Evolutionary conservation across 2,888 invertebrate genomes (phyloP), one percentile per base, ranked within the genome.

Genomic region (Lycophotia porphyrea): DNA sequence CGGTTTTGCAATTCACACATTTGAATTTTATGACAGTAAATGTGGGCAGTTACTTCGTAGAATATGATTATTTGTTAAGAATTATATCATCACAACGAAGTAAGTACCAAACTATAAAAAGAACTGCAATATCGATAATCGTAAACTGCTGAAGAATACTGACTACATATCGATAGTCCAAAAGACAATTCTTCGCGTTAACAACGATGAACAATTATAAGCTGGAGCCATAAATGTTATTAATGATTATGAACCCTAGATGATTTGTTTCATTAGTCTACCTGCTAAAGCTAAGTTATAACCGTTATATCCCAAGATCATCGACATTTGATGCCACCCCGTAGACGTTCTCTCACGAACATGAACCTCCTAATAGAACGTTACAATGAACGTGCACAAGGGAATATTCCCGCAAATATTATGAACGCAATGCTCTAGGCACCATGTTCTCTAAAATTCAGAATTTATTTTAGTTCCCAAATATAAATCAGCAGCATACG

Each of bases 11-110:
- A 73, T 76, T 76, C 31, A 47, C 72, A 63, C 73, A 81, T 84
- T 85, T 81, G 76, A 81, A 85, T 85, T 76, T 85, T 81, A 85
- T 85, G 75, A 74, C 39, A 0, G 67, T 74, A 27, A 47, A 55
- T 76, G 63, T 27, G 27, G 39, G 64, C 27, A n/a, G 34, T 49
- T 70, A 60, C n/a, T 39, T n/a, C 15, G 8, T 52, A 18, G n/a
- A 27, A 74, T 34, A 15, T 21, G 36, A 27, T 31, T 36, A 52
- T 21, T 47, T 15, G 15, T 66, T 58, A 21, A 21, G 44, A 47
- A 67, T 36, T 21, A 8, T 15, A 49, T 15, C 21, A n/a, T 24
- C 21, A 9, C 5, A 24, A 47, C 1, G 21, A n/a, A 39, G 39
- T 31, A 34, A 34, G 5, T 9, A 60, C 21, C 21, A 34, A 34